These are phyloP conservation scores for Gorsachius magnificus DNA, from an alignment of 2,797 vertebrate species.

Conservation along the genomic window DNA sequence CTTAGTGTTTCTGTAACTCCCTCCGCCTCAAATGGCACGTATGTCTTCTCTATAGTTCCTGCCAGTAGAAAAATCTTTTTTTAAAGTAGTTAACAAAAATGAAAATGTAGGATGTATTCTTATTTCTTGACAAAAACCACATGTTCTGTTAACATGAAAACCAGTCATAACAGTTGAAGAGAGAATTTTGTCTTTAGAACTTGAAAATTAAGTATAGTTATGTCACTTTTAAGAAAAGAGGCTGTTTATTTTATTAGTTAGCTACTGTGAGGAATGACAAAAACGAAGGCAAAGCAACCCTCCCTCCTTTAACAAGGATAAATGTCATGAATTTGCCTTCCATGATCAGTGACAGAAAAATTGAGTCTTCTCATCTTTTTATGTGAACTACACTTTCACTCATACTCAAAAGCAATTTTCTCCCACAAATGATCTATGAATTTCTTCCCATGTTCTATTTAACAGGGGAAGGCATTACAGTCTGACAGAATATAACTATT, in stretches of 20 bases:
- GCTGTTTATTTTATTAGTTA: not conserved
- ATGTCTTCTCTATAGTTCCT: not conserved
- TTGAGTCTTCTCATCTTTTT: not conserved
- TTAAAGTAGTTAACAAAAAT: not conserved
- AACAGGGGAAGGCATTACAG: not conserved
- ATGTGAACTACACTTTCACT: not conserved
- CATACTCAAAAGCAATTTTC: not conserved
- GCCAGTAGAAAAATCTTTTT: not conserved
- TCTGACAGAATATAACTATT: not conserved
- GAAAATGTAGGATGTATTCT: not conserved
- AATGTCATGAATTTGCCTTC: not conserved
- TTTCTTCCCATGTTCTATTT: not conserved
- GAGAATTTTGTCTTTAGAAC: not conserved
- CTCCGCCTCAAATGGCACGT: not conserved
- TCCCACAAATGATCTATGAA: not conserved
- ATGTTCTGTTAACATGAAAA: not conserved
- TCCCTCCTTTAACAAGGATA: not conserved
- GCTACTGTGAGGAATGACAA: not conserved
- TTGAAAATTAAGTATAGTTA: not conserved
- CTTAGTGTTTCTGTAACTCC: not conserved
- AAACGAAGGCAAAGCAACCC: not conserved
- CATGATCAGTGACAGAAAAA: not conserved
- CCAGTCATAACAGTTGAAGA: not conserved
- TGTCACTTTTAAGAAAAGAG: not conserved
- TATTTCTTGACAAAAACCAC: conserved; percentile 1